Evolutionary conservation across 2,797 vertebrate genomes (phyloP).

Genomic region (Phrynocephalus vlangalii): DNA sequence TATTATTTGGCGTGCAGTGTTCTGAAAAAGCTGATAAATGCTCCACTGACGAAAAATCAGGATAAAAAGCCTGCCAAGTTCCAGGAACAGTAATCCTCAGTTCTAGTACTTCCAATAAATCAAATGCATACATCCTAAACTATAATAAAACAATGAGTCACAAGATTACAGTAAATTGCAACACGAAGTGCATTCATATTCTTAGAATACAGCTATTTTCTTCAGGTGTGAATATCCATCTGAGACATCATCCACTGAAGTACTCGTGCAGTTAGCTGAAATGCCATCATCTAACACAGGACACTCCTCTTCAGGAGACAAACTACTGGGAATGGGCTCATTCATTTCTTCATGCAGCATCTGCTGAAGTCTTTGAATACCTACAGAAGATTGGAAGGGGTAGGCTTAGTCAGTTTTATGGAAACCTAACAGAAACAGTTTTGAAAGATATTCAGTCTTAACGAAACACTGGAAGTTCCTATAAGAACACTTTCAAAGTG

Average conservation of each 20-base stretch:
- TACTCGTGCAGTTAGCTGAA: slow-evolving; percentile 7
- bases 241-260: slow-evolving; percentile 22
- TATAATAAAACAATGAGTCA: neutral
- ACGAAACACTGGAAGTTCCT: neutral
- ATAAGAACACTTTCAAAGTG: neutral
- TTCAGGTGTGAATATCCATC: slow-evolving; percentile 35
- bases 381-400: slow-evolving; percentile 25
- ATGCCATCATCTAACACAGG: slow-evolving; percentile 17
- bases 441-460: neutral
- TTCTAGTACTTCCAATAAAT: neutral
- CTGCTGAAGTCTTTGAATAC: slow-evolving; percentile 49
- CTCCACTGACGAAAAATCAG: neutral
- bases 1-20: neutral
- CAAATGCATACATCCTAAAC: neutral
- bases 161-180: neutral
- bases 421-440: neutral
- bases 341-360: neutral
- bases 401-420: neutral
- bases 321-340: neutral
- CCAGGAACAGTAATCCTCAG: neutral
- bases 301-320: slow-evolving; percentile 15
- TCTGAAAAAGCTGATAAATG: neutral
- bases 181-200: neutral
- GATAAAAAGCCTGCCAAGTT: neutral
- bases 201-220: slow-evolving; percentile 43